These are phyloP conservation scores for Diarsia dahlii DNA, from an alignment of 2,888 invertebrate species.

Conservation along the genomic window DNA sequence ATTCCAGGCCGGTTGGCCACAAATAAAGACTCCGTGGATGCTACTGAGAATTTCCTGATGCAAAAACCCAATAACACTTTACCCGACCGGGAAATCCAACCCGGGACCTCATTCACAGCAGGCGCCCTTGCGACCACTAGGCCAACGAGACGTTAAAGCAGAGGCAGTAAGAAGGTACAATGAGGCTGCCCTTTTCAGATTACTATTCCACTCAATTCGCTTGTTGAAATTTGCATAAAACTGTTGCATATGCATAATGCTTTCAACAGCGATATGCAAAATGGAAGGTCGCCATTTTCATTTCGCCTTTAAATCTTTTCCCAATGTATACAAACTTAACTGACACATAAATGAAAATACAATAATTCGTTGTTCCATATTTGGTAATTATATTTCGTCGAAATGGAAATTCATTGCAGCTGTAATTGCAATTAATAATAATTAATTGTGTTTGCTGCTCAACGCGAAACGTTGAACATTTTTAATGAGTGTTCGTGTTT, in stretches of 20 bases:
- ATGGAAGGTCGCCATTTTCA: not conserved
- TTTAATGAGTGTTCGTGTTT: slow-evolving; percentile 21
- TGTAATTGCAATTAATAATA: slow-evolving; percentile 41
- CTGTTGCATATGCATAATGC: slow-evolving; percentile 3
- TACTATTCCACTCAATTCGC: not conserved
- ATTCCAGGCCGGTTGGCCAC: too few species aligned
- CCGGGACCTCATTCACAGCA: too few species aligned
- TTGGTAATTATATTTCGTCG: slow-evolving; percentile 21
- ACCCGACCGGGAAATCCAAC: too few species aligned
- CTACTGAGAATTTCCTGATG: too few species aligned
- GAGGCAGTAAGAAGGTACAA: not conserved
- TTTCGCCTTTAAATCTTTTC: not conserved
- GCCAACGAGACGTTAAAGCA: too few species aligned
- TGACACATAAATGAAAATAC: slow-evolving; percentile 12
- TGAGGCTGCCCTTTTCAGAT: not conserved
- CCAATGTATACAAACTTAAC: slow-evolving; percentile 1
- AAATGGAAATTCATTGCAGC: slow-evolving; percentile 38
- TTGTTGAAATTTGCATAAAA: not conserved
- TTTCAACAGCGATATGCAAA: not conserved
- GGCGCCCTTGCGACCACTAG: too few species aligned
- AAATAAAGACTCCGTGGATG: too few species aligned
- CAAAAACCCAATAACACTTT: too few species aligned
- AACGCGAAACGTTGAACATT: slow-evolving; percentile 3
- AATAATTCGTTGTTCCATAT: not conserved
- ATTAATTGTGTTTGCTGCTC: slow-evolving; percentile 30